Evolutionary conservation across 2,888 invertebrate genomes (phyloP), one percentile per base, ranked within the genome.

Genomic region (Yponomeuta evonymella): DNA sequence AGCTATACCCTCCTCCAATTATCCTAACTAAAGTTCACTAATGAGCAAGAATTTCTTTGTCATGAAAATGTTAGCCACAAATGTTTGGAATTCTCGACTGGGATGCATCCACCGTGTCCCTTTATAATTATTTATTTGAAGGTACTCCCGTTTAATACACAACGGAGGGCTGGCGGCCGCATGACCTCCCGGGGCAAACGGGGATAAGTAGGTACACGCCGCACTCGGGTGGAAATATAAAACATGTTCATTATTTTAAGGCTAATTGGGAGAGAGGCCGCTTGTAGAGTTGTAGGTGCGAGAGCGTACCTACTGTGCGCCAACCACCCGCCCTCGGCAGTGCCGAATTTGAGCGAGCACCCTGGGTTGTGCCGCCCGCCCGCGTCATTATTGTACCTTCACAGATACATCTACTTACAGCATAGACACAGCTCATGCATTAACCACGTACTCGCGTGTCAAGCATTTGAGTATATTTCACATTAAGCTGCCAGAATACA

Each of bases 161-260:
- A 72, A 73, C 70, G 79, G 80, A 83, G 85, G 70, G 85, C 67
- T 85, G 83, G 63, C 80, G 80, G 80, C 83, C 85, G 85, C 85
- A 87, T 87, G 89, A 89, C 89, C 90, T 89, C 90, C 88, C 85
- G 88, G 88, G 90, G 89, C 88, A 87, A 88, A 83, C 83, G 83
- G 88, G 88, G 88, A 86, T 84, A 84, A 88, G 84, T 87, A 70
- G 63, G 43, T 70, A 89, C 89, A 90, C 79, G 86, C 88, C 88
- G 87, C 88, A 86, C 88, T 88, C 88, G 81, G 83, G 84, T 88
- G 86, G 84, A 90, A 91, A 90, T 91, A 92, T 91, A 91, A 91
- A 92, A 91, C 92, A 92, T 91, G 91, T 92, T 92, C 92, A 92
- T 93, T 92, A 92, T 92, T 91, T 90, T 88, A 88, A 87, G 88